Conservation (phyloP, 2,888 invertebrate genomes). For the Cancer borealis region DNA sequence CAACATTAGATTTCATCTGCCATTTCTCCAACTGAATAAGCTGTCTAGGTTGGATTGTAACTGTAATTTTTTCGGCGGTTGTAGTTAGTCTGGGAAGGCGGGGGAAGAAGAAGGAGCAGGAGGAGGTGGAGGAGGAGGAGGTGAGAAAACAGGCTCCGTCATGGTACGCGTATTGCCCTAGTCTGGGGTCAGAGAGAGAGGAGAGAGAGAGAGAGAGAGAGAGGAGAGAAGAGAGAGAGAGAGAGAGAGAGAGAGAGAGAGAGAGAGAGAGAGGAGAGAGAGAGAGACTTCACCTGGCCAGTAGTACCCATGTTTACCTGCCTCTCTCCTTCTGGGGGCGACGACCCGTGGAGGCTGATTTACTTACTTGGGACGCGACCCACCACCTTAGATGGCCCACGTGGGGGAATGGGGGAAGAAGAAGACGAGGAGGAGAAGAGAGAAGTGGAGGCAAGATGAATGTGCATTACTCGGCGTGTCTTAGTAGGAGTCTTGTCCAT, state of each 20-base stretch:
- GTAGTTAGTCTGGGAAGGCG: no score
- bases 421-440: not conserved
- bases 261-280: not conserved
- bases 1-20: no score
- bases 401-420: not conserved
- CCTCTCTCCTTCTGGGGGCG: not conserved
- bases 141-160: not conserved
- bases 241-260: constrained; percentile 41
- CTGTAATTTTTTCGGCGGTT: no score
- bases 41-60: no score
- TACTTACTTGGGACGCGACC: not conserved
- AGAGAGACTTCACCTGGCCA: not conserved
- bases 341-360: not conserved
- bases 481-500: not conserved
- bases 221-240: not conserved
- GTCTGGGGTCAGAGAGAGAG: constrained; percentile 8
- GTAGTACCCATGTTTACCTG: constrained; percentile 8
- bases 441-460: not conserved
- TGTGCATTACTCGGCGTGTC: not conserved
- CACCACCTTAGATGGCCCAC: not conserved
- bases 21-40: no score
- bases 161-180: constrained; percentile 43
- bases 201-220: constrained; percentile 41
- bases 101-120: not conserved
- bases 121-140: not conserved